phyloP scores from a whole-genome alignment of 2,113 vertebrate species.

The Rattus rattus region DNA sequence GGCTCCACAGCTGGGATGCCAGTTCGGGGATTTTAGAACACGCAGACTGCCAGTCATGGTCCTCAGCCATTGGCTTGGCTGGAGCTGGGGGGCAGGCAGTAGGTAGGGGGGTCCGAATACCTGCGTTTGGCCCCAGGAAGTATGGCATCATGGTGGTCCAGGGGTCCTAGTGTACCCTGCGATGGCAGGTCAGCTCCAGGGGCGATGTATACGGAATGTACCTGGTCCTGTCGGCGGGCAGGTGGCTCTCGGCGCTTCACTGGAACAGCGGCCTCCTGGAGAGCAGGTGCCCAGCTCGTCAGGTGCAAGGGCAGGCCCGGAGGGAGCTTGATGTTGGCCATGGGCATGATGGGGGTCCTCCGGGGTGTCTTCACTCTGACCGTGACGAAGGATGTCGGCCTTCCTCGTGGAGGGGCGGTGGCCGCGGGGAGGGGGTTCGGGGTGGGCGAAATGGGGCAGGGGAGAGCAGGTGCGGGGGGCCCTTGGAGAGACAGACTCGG shows the following conservation, averaged over 20 bases:
- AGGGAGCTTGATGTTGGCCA: conserved; percentile 91
- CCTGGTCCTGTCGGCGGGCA: conserved; percentile 90
- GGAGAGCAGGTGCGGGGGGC: conserved; percentile 69
- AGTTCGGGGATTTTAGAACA: background rate
- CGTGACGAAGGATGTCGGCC: conserved; percentile 83
- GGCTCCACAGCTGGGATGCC: background rate
- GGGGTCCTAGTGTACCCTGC: conserved; percentile 69
- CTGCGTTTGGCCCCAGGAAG: conserved; percentile 86
- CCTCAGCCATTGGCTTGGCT: conserved; percentile 76
- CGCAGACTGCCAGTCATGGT: background rate
- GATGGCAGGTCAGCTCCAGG: conserved; percentile 76
- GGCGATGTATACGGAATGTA: conserved; percentile 91
- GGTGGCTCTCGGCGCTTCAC: conserved; percentile 87
- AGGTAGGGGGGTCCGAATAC: conserved; percentile 91
- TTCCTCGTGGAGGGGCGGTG: conserved; percentile 75
- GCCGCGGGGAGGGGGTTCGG: conserved; percentile 61
- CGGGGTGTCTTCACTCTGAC: conserved; percentile 87
- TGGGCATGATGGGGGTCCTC: conserved; percentile 91
- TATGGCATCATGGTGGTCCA: conserved; percentile 43
- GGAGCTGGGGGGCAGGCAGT: conserved; percentile 78
- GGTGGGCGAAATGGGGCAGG: conserved; percentile 66
- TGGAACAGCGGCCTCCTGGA: background rate
- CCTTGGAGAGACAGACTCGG: conserved; percentile 84
- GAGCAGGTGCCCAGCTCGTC: background rate
- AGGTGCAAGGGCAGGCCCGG: conserved; percentile 84